phyloP scores from a whole-genome alignment of 2,113 vertebrate species.

The Psittacula cyanocephala region DNA sequence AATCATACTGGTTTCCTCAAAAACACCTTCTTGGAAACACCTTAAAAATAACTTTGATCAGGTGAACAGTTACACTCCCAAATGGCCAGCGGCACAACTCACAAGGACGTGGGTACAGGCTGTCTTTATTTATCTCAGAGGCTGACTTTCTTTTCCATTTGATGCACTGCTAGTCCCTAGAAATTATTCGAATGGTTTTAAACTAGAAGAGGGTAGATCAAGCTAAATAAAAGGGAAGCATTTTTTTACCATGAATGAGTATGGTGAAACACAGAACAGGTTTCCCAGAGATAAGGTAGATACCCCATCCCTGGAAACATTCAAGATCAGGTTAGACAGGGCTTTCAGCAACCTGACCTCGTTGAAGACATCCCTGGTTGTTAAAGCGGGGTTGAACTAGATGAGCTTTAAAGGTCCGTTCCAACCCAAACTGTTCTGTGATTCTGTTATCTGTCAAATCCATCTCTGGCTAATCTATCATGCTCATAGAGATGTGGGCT shows the following conservation, averaged over 20 bases:
- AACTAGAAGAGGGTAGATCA: neutral
- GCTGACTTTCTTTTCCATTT: neutral
- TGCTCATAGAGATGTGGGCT: neutral
- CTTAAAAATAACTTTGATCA: neutral
- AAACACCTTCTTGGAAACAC: neutral
- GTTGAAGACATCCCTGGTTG: neutral
- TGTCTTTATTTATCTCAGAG: neutral
- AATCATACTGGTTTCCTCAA: neutral
- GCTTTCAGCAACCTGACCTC: neutral
- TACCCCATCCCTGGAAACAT: neutral
- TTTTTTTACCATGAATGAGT: neutral
- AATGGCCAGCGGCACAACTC: neutral
- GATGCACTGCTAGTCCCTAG: neutral
- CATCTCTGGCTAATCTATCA: neutral
- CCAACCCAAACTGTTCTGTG: neutral
- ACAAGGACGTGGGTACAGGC: neutral
- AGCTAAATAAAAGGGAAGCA: neutral
- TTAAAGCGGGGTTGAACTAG: neutral
- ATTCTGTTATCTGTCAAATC: neutral
- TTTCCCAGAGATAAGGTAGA: neutral
- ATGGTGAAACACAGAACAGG: neutral
- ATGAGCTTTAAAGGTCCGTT: neutral
- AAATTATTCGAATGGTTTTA: neutral
- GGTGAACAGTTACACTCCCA: neutral
- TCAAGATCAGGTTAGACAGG: neutral